Conservation (phyloP, 2,888 invertebrate species). For the Pseudoips prasinana region DNA sequence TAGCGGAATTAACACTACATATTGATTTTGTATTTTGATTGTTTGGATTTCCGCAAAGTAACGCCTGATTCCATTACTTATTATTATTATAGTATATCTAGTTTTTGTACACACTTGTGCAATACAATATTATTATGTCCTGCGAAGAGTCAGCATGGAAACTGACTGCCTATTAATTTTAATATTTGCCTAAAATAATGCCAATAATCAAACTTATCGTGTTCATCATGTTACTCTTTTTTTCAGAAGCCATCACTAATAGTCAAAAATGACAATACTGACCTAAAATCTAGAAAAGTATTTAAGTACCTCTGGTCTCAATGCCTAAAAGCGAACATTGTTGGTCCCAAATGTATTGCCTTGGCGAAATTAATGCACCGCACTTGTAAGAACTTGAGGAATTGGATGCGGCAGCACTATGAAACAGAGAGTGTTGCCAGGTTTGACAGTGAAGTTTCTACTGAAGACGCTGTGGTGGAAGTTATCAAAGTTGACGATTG, state of each 20-base stretch:
- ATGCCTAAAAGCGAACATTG: conserved; percentile 62
- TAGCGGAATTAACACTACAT: too few species aligned
- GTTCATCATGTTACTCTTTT: too few species aligned
- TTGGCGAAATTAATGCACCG: conserved; percentile 58
- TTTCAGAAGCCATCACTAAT: conserved; percentile 57
- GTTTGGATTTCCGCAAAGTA: too few species aligned
- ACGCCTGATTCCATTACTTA: too few species aligned
- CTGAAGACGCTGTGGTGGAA: conserved; percentile 27
- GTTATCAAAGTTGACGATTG: conserved; percentile 50
- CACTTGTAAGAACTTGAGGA: conserved; percentile 51
- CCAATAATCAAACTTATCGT: too few species aligned
- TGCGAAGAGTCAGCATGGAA: too few species aligned
- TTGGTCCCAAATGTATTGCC: conserved; percentile 62
- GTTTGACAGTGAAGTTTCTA: conserved; percentile 37
- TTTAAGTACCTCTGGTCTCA: conserved; percentile 58
- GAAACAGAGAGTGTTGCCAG: conserved; percentile 42
- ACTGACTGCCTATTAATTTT: too few species aligned
- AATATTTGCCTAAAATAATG: too few species aligned
- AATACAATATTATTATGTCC: too few species aligned
- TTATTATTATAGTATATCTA: too few species aligned
- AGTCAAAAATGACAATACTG: conserved; percentile 40
- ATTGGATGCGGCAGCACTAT: conserved; percentile 65
- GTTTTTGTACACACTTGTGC: too few species aligned
- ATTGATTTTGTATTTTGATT: too few species aligned
- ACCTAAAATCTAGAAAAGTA: conserved; percentile 48